A percentile compares a stretch with the other conserved stretches of the same genome.
phyloP scores from a whole-genome alignment of 2,888 invertebrate genomes.

The Nycteola revayana region DNA sequence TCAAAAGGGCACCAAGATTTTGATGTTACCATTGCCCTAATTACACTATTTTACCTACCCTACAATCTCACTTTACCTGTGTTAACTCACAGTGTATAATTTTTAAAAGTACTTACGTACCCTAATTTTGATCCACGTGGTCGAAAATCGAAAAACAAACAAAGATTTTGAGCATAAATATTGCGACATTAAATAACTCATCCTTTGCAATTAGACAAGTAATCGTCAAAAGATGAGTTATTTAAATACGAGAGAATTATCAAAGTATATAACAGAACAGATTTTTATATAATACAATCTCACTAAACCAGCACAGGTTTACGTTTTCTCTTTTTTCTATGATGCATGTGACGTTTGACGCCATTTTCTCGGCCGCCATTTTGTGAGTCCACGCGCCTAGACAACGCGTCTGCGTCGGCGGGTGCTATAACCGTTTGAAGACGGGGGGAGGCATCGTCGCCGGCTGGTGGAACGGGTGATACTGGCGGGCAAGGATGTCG shows the following conservation, averaged over 20 bases:
- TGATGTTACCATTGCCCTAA: constrained; percentile 17
- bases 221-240: constrained; percentile 6
- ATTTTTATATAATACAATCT: constrained; percentile 21
- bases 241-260: constrained; percentile 17
- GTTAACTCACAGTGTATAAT: constrained; percentile 42
- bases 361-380: constrained; percentile 27
- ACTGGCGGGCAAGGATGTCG: constrained; percentile 74
- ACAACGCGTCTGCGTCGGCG: constrained; percentile 37
- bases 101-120: constrained; percentile 35
- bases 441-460: constrained; percentile 60
- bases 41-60: constrained; percentile 34
- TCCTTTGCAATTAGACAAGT: constrained; percentile 1
- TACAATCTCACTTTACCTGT: constrained; percentile 64
- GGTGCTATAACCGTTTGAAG: constrained; percentile 77
- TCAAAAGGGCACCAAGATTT: constrained; percentile 4
- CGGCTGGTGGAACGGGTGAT: constrained; percentile 75
- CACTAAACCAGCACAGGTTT: constrained; percentile 68
- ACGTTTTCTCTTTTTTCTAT: constrained; percentile 63
- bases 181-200: constrained; percentile 18
- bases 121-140: constrained; percentile 46
- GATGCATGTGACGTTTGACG: constrained; percentile 44
- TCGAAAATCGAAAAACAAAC: constrained; percentile 28
- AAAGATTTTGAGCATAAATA: constrained; percentile 49
- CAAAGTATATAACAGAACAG: constrained; percentile 29
- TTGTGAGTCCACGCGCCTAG: constrained; percentile 27